Evolutionary conservation across 2,797 vertebrate species (phyloP).

Genomic region (Hippoglossus hippoglossus): DNA sequence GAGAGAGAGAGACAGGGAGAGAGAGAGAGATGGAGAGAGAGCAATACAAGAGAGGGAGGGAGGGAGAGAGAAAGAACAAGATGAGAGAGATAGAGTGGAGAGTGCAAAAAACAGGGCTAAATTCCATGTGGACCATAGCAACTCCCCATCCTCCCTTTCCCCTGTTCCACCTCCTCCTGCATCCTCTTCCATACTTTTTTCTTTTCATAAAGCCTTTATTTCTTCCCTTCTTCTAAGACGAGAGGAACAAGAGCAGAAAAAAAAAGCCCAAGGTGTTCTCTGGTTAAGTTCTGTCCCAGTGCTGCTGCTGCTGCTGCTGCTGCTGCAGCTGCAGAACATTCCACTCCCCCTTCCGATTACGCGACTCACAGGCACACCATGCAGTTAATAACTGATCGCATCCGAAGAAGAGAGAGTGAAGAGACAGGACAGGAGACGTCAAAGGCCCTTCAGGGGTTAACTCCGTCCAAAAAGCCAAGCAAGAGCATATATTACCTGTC

Average conservation of each 20-base stretch:
- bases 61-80: conserved; percentile 60
- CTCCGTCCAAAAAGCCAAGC: conserved; percentile 76
- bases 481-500: conserved; percentile 91
- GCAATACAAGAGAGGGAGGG: conserved; percentile 60
- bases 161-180: conserved; percentile 73
- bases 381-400: conserved; percentile 78
- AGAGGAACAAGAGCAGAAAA: conserved; percentile 46
- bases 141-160: conserved; percentile 76
- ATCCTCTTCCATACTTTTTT: conserved; percentile 69
- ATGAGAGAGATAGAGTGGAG: conserved; percentile 74
- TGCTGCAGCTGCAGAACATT: conserved; percentile 80
- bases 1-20: conserved; percentile 17
- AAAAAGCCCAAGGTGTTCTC: conserved; percentile 73
- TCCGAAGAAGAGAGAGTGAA: conserved; percentile 70
- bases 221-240: conserved; percentile 57
- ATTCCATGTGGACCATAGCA: conserved; percentile 83
- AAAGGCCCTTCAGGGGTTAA: conserved; percentile 75
- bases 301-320: conserved; percentile 51
- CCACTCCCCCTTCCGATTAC: conserved; percentile 77
- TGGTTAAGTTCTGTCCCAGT: conserved; percentile 81
- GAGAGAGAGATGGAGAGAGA: background rate
- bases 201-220: conserved; percentile 58
- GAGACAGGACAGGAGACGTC: conserved; percentile 68
- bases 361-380: conserved; percentile 76
- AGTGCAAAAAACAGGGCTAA: conserved; percentile 72